Percentiles rank a stretch among this genome's conserved stretches.
Evolutionary conservation across 2,888 invertebrate species (phyloP).

Genomic region (Troides oblongomaculatus): DNA sequence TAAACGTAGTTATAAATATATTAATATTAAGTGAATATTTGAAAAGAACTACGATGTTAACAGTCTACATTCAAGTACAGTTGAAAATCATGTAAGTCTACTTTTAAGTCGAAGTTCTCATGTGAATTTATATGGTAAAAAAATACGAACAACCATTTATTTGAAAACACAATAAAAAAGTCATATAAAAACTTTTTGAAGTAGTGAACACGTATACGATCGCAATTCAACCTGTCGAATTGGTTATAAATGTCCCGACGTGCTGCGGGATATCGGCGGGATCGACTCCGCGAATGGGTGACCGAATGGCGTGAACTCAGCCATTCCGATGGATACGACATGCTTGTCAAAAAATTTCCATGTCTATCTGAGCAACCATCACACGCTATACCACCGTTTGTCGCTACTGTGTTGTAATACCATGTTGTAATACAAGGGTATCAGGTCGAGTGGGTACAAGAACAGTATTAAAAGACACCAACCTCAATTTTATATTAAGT

Average conservation of each 20-base stretch:
- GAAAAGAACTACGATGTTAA: too few relatives aligned
- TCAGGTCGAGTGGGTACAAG: not conserved
- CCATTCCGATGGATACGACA: slow-evolving; percentile 38
- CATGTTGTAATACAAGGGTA: not conserved
- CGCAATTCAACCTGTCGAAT: slow-evolving; percentile 26
- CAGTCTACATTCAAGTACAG: too few relatives aligned
- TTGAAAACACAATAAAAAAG: not conserved
- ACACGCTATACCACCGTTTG: slow-evolving; percentile 36
- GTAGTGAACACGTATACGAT: slow-evolving; percentile 15
- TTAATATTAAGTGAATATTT: too few relatives aligned
- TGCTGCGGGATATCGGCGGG: slow-evolving; percentile 23
- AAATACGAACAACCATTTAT: not conserved
- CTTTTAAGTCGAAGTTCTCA: too few relatives aligned
- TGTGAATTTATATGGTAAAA: too few relatives aligned
- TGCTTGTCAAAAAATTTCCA: slow-evolving; percentile 40
- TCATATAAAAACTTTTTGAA: not conserved
- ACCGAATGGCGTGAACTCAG: slow-evolving; percentile 40
- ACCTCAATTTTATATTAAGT: too few relatives aligned
- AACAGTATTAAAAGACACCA: too few relatives aligned
- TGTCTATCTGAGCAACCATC: slow-evolving; percentile 37
- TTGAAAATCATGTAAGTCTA: too few relatives aligned
- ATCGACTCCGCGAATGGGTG: slow-evolving; percentile 29
- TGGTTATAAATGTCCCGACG: slow-evolving; percentile 31
- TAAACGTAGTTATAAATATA: too few relatives aligned
- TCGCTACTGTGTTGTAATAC: slow-evolving; percentile 26